Percentiles rank a stretch among this genome's conserved stretches.
Conservation (phyloP, 2,113 vertebrate genomes). For the Tenebrosternarchus preto region DNA sequence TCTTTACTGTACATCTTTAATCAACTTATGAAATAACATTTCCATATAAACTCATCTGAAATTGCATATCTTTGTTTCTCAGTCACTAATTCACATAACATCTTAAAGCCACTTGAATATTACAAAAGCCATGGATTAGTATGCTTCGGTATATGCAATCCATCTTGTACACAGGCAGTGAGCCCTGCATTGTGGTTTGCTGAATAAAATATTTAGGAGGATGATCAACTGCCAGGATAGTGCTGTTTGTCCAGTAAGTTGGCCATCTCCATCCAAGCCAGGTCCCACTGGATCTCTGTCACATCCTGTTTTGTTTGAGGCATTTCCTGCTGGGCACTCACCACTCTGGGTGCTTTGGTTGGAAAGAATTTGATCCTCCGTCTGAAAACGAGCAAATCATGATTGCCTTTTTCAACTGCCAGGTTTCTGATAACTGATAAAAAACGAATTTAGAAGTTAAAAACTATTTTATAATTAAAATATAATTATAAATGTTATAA, state of each 20-base stretch:
- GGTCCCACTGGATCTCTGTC: constrained; percentile 75
- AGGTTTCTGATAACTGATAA: neutral
- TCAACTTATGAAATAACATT: too few species aligned
- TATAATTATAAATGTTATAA: too few species aligned
- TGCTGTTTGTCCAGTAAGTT: constrained; percentile 46
- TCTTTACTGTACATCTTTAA: too few species aligned
- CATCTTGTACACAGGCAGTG: neutral
- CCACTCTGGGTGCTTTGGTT: constrained; percentile 43
- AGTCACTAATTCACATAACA: too few species aligned
- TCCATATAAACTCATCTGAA: too few species aligned
- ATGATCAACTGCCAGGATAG: constrained; percentile 19
- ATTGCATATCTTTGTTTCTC: too few species aligned
- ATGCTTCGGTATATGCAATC: too few species aligned
- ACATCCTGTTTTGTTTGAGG: constrained; percentile 71
- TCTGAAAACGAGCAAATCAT: constrained; percentile 48
- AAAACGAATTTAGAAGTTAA: too few species aligned
- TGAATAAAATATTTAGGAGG: neutral
- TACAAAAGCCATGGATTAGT: neutral
- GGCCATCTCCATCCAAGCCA: constrained; percentile 77
- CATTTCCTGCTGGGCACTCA: constrained; percentile 43
- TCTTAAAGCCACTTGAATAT: too few species aligned
- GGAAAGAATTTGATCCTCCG: constrained; percentile 34
- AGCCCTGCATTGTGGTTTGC: neutral
- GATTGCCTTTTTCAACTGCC: neutral
- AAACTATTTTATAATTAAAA: too few species aligned